Evolutionary conservation across 2,888 invertebrate genomes (phyloP).

Genomic region (Argyra leucocephala): DNA sequence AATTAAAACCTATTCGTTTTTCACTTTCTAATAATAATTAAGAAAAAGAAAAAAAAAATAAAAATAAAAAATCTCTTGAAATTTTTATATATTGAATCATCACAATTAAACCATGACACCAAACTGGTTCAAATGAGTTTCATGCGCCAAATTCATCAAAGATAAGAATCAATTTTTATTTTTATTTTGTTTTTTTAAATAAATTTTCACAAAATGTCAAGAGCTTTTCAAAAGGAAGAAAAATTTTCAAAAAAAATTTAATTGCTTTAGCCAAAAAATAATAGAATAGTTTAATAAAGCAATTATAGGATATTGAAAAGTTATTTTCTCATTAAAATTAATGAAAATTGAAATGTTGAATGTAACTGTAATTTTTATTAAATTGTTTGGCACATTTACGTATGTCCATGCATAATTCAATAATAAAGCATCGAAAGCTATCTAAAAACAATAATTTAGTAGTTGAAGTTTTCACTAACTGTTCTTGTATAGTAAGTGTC

Average conservation of each 20-base stretch:
- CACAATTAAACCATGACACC: conserved; percentile 1
- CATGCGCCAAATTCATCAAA: conserved; percentile 3
- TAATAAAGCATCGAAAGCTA: too few relatives aligned
- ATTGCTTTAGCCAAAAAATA: background rate
- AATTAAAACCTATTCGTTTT: background rate
- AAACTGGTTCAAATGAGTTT: background rate
- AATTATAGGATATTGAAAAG: too few relatives aligned
- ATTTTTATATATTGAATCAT: background rate
- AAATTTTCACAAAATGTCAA: background rate
- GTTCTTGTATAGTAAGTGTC: too few relatives aligned
- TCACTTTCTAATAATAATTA: background rate
- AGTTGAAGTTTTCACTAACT: too few relatives aligned
- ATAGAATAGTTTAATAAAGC: too few relatives aligned
- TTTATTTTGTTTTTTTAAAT: background rate
- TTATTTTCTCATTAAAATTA: too few relatives aligned
- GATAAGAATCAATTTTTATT: background rate
- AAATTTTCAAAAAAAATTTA: background rate
- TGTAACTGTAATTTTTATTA: too few relatives aligned
- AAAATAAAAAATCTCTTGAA: background rate
- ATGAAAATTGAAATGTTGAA: too few relatives aligned
- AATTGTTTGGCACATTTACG: too few relatives aligned
- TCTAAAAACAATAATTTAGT: too few relatives aligned
- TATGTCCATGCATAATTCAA: too few relatives aligned
- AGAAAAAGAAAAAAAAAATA: background rate
- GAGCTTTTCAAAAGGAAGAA: background rate